phyloP scores from a whole-genome alignment of 2,888 invertebrate species.

The Erebia aethiops region DNA sequence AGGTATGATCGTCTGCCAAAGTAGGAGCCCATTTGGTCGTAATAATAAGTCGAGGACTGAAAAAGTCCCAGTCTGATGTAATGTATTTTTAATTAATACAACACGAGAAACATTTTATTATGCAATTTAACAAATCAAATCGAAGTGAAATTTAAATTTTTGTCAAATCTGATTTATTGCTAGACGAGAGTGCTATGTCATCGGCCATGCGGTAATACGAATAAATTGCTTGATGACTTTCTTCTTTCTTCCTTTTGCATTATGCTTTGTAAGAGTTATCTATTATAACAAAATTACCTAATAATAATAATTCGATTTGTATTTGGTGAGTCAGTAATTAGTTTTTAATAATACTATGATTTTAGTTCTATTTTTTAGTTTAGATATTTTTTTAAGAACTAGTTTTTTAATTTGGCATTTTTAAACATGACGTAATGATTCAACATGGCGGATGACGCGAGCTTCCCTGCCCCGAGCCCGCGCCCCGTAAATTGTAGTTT shows the following conservation, averaged over 20 bases:
- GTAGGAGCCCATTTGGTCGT: not conserved
- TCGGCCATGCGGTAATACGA: not conserved
- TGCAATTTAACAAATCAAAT: too few relatives aligned
- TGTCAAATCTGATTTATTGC: too few relatives aligned
- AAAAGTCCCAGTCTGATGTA: too few relatives aligned
- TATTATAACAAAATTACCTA: too few relatives aligned
- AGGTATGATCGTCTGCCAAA: not conserved
- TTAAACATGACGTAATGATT: slow-evolving; percentile 72
- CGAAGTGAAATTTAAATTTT: too few relatives aligned
- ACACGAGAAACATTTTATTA: too few relatives aligned
- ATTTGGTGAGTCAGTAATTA: too few relatives aligned
- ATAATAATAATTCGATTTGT: too few relatives aligned
- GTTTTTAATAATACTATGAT: not conserved
- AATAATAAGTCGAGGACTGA: not conserved
- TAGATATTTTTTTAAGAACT: not conserved
- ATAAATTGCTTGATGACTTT: not conserved
- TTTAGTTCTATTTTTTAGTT: not conserved
- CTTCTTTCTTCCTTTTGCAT: slow-evolving; percentile 1
- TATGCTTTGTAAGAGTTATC: not conserved
- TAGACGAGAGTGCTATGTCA: too few relatives aligned
- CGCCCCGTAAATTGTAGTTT: slow-evolving; percentile 54
- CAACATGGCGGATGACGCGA: slow-evolving; percentile 82
- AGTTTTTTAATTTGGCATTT: slow-evolving; percentile 20
- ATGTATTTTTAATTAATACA: too few relatives aligned
- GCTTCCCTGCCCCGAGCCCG: slow-evolving; percentile 62